These are phyloP conservation scores for Elysia crispata DNA, from an alignment of 2,888 invertebrate genomes.

Conservation along the genomic window DNA sequence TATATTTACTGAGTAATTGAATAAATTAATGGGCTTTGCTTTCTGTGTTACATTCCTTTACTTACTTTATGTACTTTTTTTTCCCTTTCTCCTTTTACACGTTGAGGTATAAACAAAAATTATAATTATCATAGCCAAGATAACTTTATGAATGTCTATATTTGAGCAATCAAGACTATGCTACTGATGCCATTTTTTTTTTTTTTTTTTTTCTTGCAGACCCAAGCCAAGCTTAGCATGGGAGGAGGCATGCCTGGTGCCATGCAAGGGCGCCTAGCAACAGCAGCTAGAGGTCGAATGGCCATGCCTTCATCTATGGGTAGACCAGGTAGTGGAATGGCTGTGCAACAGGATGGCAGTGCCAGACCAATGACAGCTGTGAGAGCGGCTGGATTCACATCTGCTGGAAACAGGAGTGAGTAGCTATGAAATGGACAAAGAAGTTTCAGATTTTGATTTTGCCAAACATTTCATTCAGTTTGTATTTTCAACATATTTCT, in stretches of 20 bases:
- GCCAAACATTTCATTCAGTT: no score
- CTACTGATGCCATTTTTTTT: no score
- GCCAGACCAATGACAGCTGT: conserved; percentile 96
- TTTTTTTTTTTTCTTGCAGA: conserved; percentile 22
- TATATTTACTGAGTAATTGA: no score
- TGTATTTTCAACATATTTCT: no score
- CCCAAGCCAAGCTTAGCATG: conserved; percentile 44
- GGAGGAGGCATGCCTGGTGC: conserved; percentile 14
- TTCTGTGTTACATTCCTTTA: no score
- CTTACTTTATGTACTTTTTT: no score
- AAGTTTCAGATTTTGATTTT: no score
- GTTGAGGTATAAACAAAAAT: background rate
- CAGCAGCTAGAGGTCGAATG: conserved; percentile 63
- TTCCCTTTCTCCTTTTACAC: no score
- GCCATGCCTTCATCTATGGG: conserved; percentile 75
- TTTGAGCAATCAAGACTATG: no score
- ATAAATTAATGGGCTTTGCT: no score
- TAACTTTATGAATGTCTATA: no score
- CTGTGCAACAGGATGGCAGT: conserved; percentile 69
- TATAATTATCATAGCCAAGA: background rate
- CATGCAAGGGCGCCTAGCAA: conserved; percentile 54
- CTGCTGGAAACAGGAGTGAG: conserved; percentile 81
- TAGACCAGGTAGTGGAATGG: conserved; percentile 69
- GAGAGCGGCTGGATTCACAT: conserved; percentile 96
- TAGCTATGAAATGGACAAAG: no score